Percentiles rank a stretch among this genome's conserved stretches.
Evolutionary conservation across 2,113 vertebrate genomes (phyloP).

Genomic region (Anthoscopus minutus): DNA sequence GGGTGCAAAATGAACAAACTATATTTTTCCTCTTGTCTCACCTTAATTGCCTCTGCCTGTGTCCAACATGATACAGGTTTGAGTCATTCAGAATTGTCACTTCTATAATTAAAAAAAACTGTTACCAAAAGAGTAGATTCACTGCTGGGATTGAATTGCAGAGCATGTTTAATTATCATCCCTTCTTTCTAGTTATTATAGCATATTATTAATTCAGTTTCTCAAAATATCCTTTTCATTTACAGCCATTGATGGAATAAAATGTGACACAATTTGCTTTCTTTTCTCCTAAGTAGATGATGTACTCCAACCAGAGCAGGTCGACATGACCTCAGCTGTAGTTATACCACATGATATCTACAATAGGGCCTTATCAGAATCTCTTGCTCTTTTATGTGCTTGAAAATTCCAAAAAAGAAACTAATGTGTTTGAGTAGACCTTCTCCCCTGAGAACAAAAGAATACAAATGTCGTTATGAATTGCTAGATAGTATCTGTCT

Average conservation of each 20-base stretch:
- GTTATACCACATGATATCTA: conserved; percentile 60
- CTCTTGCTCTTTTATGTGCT: conserved; percentile 48
- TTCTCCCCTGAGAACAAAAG: conserved; percentile 41
- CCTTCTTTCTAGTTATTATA: conserved; percentile 63
- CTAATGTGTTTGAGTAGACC: neutral
- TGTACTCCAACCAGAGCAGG: conserved; percentile 60
- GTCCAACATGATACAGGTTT: conserved; percentile 28
- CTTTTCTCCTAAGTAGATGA: conserved; percentile 66
- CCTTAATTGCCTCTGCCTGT: conserved; percentile 32
- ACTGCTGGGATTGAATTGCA: conserved; percentile 53
- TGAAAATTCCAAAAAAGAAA: conserved; percentile 43
- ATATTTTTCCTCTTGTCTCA: conserved; percentile 22
- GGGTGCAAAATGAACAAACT: neutral
- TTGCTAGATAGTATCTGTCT: neutral
- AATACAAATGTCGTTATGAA: neutral
- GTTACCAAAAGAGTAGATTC: conserved; percentile 42
- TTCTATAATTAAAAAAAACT: conserved; percentile 65
- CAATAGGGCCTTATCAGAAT: conserved; percentile 61
- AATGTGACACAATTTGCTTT: conserved; percentile 70
- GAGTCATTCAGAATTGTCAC: conserved; percentile 35
- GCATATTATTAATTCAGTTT: conserved; percentile 63
- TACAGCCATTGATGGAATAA: conserved; percentile 60
- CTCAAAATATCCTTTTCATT: conserved; percentile 68
- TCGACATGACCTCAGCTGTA: conserved; percentile 69
- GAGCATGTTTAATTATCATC: conserved; percentile 57